These are phyloP conservation scores for Lasioglossum lativentre DNA, from an alignment of 2,888 invertebrate genomes.

Conservation along the genomic window DNA sequence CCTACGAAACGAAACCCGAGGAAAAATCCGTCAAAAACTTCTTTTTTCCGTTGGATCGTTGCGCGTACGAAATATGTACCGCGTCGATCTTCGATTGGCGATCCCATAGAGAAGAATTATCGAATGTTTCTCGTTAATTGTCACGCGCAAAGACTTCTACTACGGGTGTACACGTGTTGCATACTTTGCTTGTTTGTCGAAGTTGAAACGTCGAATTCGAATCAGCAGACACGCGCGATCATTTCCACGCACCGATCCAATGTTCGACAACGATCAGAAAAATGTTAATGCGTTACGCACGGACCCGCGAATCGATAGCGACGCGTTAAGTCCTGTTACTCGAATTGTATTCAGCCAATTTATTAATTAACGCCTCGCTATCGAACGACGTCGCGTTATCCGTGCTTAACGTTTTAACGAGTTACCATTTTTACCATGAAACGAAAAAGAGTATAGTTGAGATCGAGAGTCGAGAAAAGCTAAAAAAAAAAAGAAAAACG, in stretches of 20 bases:
- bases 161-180: not conserved
- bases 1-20: too few species aligned
- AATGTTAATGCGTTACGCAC: slow-evolving; percentile 1
- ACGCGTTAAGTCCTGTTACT: not conserved
- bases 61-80: not conserved
- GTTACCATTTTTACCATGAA: not conserved
- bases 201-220: not conserved
- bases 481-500: not conserved
- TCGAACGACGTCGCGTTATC: not conserved
- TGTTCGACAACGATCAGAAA: not conserved
- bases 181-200: not conserved
- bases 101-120: too few species aligned
- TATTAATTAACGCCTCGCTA: slow-evolving; percentile 1
- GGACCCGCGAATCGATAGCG: not conserved
- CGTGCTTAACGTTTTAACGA: not conserved
- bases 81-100: too few species aligned
- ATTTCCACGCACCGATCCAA: not conserved
- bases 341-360: not conserved
- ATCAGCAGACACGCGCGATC: too few species aligned
- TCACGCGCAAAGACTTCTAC: not conserved
- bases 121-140: too few species aligned
- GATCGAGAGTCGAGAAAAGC: not conserved
- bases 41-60: not conserved
- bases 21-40: not conserved
- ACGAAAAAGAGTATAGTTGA: not conserved